Evolutionary conservation across 1,140 invertebrate species (phyloP).

Genomic region (Procambarus clarkii): DNA sequence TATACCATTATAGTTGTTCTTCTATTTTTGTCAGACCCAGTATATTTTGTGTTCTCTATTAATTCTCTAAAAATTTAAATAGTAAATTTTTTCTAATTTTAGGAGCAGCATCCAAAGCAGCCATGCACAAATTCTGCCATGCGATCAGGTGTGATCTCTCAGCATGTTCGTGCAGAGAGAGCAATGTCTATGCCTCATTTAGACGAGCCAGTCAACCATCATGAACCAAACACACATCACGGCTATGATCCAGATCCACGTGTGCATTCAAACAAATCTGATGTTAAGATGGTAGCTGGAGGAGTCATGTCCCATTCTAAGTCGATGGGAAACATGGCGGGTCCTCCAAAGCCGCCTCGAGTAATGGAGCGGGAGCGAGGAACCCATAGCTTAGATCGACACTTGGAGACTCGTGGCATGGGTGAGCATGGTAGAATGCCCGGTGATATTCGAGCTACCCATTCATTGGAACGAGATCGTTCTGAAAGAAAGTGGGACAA

Average conservation of each 20-base stretch:
- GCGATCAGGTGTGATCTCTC: background rate
- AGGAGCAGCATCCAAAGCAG: constrained; percentile 12
- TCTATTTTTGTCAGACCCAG: no score
- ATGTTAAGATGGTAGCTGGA: constrained; percentile 56
- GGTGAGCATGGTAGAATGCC: constrained; percentile 12
- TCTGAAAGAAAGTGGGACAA: constrained; percentile 26
- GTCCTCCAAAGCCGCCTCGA: constrained; percentile 51
- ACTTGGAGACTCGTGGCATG: constrained; percentile 30
- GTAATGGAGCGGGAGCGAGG: constrained; percentile 34
- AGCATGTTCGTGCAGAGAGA: constrained; percentile 21
- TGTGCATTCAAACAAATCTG: constrained; percentile 18
- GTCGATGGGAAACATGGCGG: constrained; percentile 14
- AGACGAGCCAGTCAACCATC: constrained; percentile 21
- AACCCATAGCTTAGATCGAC: constrained; percentile 46
- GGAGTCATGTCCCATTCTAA: constrained; percentile 23
- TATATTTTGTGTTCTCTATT: background rate
- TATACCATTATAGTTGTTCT: background rate
- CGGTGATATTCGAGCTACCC: constrained; percentile 33
- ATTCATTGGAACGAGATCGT: constrained; percentile 25
- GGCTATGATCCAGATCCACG: background rate
- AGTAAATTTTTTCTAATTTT: background rate
- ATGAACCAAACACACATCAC: background rate
- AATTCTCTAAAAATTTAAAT: background rate
- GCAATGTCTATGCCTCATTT: constrained; percentile 27
- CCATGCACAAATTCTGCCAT: background rate